phyloP scores from a whole-genome alignment of 2,888 invertebrate genomes.

The Chromoteleia sp. region DNA sequence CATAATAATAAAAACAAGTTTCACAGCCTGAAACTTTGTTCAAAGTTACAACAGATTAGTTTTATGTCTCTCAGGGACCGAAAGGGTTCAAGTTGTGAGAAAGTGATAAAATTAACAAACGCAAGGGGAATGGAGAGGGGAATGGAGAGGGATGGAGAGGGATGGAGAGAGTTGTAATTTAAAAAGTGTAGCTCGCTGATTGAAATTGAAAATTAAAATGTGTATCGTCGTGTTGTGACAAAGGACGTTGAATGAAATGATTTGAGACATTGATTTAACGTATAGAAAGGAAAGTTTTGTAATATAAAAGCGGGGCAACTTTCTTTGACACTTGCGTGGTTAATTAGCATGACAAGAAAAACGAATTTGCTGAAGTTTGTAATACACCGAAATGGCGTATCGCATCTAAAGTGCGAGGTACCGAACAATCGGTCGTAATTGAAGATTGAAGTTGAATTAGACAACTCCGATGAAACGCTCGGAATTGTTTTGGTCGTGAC shows the following conservation, averaged over 20 bases:
- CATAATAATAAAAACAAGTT: too few relatives aligned
- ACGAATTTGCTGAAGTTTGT: constrained; percentile 25
- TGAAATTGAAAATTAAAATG: constrained; percentile 29
- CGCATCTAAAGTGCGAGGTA: constrained; percentile 26
- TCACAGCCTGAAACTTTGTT: not conserved
- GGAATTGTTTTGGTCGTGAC: constrained; percentile 34
- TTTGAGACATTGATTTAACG: constrained; percentile 18
- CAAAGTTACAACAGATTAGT: constrained; percentile 15
- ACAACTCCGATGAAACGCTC: constrained; percentile 31
- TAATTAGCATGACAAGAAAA: constrained; percentile 55
- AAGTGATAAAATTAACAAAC: constrained; percentile 29
- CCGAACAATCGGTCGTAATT: constrained; percentile 45
- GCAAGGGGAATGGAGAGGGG: not conserved
- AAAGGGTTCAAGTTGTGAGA: constrained; percentile 23
- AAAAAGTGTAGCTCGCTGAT: constrained; percentile 17
- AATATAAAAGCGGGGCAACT: constrained; percentile 23
- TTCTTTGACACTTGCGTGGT: constrained; percentile 40
- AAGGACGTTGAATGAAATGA: constrained; percentile 10
- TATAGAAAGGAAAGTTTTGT: constrained; percentile 18
- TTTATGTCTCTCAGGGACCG: constrained; percentile 1
- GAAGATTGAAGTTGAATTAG: constrained; percentile 43
- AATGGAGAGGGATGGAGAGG: too few relatives aligned
- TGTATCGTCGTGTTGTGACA: constrained; percentile 2
- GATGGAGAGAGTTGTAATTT: constrained; percentile 18
- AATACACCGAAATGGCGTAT: constrained; percentile 50